Conservation (phyloP, 2,888 invertebrate genomes). For the Heterodera filipjevi region DNA sequence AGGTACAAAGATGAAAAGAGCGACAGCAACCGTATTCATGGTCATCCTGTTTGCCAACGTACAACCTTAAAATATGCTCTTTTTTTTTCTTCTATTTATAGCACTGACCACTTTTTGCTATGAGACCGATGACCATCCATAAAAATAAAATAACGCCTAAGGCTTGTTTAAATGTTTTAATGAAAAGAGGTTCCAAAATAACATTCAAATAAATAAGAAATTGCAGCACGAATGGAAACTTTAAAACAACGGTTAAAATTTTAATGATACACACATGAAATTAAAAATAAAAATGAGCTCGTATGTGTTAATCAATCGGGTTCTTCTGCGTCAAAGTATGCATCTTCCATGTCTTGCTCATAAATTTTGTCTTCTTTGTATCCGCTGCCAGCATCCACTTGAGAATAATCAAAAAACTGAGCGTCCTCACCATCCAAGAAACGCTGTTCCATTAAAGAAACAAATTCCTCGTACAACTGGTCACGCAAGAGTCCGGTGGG, state of each 20-base stretch:
- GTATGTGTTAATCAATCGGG: not conserved
- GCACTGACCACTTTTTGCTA: not conserved
- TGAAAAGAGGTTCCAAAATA: too few species aligned
- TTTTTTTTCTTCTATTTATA: not conserved
- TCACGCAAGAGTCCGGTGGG: conserved; percentile 45
- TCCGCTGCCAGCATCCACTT: conserved; percentile 30
- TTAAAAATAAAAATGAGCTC: too few species aligned
- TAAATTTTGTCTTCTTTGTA: conserved; percentile 42
- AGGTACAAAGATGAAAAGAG: not conserved
- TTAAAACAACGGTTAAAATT: too few species aligned
- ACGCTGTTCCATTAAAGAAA: conserved; percentile 53
- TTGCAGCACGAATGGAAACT: too few species aligned
- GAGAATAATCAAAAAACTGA: conserved; percentile 56
- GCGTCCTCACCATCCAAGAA: conserved; percentile 56
- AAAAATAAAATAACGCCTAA: too few species aligned
- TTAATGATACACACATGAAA: too few species aligned
- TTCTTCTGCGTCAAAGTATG: conserved; percentile 59
- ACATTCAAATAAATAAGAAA: too few species aligned
- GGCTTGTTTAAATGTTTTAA: too few species aligned
- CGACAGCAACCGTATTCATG: not conserved
- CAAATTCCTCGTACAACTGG: conserved; percentile 52
- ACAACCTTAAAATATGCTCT: not conserved
- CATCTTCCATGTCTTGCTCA: conserved; percentile 56
- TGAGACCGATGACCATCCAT: not conserved
- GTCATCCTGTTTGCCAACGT: conserved; percentile 6